Evolutionary conservation across 2,888 invertebrate genomes (phyloP).

Genomic region (Xanthorhoe spadicearia): DNA sequence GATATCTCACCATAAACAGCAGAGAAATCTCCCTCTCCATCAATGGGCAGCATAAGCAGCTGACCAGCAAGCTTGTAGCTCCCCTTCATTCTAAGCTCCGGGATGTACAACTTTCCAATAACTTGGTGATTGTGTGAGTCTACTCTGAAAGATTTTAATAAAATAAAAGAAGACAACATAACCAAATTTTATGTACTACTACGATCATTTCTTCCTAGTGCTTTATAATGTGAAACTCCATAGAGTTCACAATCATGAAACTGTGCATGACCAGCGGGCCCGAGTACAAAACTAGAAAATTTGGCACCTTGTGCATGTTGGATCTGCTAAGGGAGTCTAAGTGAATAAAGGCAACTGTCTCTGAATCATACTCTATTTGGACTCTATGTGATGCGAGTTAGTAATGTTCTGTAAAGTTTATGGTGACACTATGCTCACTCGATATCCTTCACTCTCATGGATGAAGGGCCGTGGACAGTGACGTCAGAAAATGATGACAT

Average conservation of each 20-base stretch:
- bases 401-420: background rate
- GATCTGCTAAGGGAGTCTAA: no score
- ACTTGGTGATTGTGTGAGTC: constrained; percentile 84
- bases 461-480: constrained; percentile 85
- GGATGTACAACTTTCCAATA: constrained; percentile 86
- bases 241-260: no score
- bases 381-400: background rate
- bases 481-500: constrained; percentile 86
- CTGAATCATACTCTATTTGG: no score
- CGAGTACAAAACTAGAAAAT: no score
- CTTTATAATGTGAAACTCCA: no score
- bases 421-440: constrained; percentile 74
- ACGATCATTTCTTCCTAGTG: no score
- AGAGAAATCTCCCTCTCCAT: constrained; percentile 87
- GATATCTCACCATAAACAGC: constrained; percentile 87
- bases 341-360: no score
- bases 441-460: constrained; percentile 84
- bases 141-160: constrained; percentile 70
- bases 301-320: no score
- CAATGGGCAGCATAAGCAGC: constrained; percentile 89
- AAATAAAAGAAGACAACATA: background rate
- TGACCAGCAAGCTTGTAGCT: constrained; percentile 88
- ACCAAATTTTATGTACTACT: no score
- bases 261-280: no score
- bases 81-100: constrained; percentile 86